phyloP scores from a whole-genome alignment of 1,140 invertebrate species.

The Hirudo medicinalis region DNA sequence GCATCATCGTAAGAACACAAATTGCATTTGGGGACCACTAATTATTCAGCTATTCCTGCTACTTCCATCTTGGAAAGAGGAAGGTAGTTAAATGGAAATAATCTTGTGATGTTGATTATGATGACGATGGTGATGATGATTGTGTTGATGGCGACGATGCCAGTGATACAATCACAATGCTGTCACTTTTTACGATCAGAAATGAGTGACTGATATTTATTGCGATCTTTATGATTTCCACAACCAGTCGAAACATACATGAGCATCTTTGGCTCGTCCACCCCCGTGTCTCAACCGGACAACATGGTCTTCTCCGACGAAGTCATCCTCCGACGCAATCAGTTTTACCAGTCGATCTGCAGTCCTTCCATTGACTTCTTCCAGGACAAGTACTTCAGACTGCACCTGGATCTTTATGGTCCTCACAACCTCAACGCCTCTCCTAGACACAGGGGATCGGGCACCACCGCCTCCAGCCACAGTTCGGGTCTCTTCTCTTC shows the following conservation, averaged over 20 bases:
- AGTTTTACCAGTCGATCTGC: constrained; percentile 1
- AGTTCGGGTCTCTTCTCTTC: constrained; percentile 3
- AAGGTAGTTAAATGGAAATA: too few species aligned
- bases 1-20: too few species aligned
- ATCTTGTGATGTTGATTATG: too few species aligned
- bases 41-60: too few species aligned
- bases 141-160: too few species aligned
- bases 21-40: too few species aligned
- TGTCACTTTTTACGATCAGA: too few species aligned
- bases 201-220: too few species aligned
- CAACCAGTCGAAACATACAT: constrained; percentile 79
- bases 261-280: constrained; percentile 64
- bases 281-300: background rate
- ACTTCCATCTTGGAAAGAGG: too few species aligned
- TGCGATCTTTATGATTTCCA: background rate
- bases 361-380: background rate
- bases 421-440: background rate
- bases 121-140: too few species aligned
- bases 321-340: background rate
- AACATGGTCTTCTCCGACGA: background rate
- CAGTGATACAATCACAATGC: too few species aligned
- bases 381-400: background rate
- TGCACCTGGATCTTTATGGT: background rate
- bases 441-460: background rate
- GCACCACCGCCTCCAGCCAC: background rate